phyloP scores from a whole-genome alignment of 2,888 invertebrate species.

The Julus scanicus region DNA sequence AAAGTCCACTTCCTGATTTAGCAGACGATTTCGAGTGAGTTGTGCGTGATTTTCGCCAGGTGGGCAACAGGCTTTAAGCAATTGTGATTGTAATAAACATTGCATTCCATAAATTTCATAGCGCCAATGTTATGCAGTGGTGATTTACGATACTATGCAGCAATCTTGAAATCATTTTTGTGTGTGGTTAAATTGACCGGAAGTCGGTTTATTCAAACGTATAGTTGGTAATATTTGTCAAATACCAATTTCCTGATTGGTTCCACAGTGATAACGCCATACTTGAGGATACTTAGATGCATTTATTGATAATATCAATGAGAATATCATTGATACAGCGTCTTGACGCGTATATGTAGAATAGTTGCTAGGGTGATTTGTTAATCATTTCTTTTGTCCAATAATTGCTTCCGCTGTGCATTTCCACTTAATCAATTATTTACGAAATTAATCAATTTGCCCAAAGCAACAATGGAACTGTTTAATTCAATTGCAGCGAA shows the following conservation, averaged over 20 bases:
- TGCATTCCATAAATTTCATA: too few species aligned
- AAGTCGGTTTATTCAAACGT: not conserved
- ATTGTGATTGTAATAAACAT: too few species aligned
- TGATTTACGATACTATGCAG: too few species aligned
- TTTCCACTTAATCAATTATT: constrained; percentile 27
- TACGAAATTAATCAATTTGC: constrained; percentile 1
- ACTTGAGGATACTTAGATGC: not conserved
- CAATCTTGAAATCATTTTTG: too few species aligned
- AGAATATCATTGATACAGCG: not conserved
- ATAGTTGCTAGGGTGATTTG: not conserved
- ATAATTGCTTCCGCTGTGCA: constrained; percentile 2
- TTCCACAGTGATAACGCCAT: not conserved
- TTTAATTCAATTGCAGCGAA: not conserved
- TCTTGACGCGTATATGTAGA: not conserved
- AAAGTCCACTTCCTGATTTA: too few species aligned
- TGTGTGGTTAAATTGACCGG: too few species aligned
- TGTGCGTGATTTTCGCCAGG: too few species aligned
- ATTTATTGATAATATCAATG: too few species aligned
- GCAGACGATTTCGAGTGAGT: too few species aligned
- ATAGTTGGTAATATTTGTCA: not conserved
- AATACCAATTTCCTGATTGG: not conserved
- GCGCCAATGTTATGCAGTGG: too few species aligned
- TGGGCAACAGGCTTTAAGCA: too few species aligned
- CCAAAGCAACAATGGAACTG: not conserved
- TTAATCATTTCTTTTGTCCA: not conserved